Conservation (phyloP, 2,113 vertebrate species). For the Rhabdornis inornatus region DNA sequence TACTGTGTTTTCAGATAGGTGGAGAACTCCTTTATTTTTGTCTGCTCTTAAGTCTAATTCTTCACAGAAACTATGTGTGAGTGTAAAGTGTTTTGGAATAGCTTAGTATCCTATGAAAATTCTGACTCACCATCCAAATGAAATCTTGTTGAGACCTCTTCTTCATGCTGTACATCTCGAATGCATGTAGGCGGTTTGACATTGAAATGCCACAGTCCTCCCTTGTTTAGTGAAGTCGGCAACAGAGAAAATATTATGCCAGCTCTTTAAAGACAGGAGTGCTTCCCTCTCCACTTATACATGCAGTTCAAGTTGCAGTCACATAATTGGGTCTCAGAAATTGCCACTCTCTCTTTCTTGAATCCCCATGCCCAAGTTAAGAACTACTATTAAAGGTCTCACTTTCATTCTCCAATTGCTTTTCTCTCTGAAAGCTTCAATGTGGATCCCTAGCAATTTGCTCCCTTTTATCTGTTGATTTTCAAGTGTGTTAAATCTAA, state of each 20-base stretch:
- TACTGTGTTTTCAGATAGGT: neutral
- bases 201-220: neutral
- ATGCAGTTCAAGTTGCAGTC: constrained; percentile 35
- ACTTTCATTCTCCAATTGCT: constrained; percentile 24
- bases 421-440: constrained; percentile 13
- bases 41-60: neutral
- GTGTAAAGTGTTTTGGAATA: neutral
- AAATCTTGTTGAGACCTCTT: neutral
- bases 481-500: constrained; percentile 19
- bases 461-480: constrained; percentile 29
- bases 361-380: constrained; percentile 9
- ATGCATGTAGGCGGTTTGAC: neutral
- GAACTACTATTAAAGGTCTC: constrained; percentile 37
- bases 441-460: constrained; percentile 6
- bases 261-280: neutral
- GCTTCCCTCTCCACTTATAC: neutral
- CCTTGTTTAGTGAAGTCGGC: neutral
- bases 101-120: neutral
- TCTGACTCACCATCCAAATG: neutral
- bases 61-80: neutral
- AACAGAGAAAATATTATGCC: neutral
- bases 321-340: constrained; percentile 36
- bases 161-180: neutral
- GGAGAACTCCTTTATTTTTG: neutral
- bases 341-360: neutral